Percentiles rank a stretch among this genome's conserved stretches.
These are phyloP conservation scores for Lutjanus erythropterus DNA, from an alignment of 2,113 vertebrate species.

Conservation along the genomic window DNA sequence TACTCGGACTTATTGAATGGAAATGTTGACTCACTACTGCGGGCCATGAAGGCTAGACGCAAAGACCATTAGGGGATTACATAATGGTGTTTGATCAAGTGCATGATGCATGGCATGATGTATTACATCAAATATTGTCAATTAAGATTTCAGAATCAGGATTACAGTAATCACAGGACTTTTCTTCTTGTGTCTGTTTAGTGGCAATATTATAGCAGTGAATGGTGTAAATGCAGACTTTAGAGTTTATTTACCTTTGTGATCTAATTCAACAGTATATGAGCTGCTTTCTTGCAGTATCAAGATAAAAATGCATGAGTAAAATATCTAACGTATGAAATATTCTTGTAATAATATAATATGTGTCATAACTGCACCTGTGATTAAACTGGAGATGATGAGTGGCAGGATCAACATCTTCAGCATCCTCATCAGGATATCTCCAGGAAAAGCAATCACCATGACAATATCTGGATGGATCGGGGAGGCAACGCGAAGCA, in stretches of 20 bases:
- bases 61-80: constrained; percentile 21
- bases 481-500: constrained; percentile 93
- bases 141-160: background rate
- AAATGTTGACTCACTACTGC: constrained; percentile 29
- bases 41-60: background rate
- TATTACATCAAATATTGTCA: background rate
- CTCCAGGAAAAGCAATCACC: constrained; percentile 98
- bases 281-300: background rate
- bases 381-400: constrained; percentile 99
- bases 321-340: background rate
- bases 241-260: background rate
- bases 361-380: constrained; percentile 84
- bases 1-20: constrained; percentile 5
- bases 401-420: constrained; percentile 99
- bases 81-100: background rate
- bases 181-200: background rate
- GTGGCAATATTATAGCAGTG: background rate
- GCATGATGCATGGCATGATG: background rate
- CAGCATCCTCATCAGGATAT: constrained; percentile 99
- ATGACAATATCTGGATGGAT: constrained; percentile 96
- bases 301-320: background rate
- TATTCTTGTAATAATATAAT: background rate
- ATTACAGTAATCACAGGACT: background rate
- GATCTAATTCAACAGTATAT: background rate
- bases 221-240: background rate